A percentile compares a stretch with the other conserved stretches of the same genome.
These are phyloP conservation scores for Lanius collurio DNA, from an alignment of 2,113 vertebrate species.

Conservation along the genomic window DNA sequence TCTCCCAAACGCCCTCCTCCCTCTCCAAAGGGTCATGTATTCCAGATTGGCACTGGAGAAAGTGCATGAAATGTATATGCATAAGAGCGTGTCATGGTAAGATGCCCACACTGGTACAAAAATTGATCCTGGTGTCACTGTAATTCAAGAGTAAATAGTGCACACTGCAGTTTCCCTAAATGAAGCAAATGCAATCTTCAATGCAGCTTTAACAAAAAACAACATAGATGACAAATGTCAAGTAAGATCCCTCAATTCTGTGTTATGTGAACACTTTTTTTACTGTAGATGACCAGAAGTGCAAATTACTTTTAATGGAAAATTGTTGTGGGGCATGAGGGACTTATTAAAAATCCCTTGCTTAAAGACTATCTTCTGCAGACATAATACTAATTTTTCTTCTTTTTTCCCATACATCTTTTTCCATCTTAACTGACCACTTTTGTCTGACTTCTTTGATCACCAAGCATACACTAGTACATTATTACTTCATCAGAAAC, in stretches of 20 bases:
- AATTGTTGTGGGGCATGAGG: neutral
- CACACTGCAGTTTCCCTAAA: neutral
- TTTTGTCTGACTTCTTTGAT: conserved; percentile 9
- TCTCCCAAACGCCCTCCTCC: neutral
- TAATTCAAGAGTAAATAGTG: neutral
- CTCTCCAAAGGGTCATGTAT: neutral
- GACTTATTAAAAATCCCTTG: neutral
- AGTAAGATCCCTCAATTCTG: neutral
- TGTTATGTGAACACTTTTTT: neutral
- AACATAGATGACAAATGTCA: neutral
- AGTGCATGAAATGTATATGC: neutral
- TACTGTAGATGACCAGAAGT: neutral
- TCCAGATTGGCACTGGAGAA: neutral
- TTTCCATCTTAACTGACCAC: neutral
- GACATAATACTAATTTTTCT: neutral
- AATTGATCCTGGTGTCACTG: neutral
- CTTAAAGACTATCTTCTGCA: neutral
- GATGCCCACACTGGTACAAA: neutral
- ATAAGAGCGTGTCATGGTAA: neutral
- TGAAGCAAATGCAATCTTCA: neutral
- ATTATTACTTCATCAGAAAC: neutral
- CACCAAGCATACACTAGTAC: neutral
- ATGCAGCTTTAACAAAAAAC: neutral
- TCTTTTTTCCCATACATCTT: neutral
- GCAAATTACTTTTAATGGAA: neutral